Evolutionary conservation across 2,888 invertebrate species (phyloP).

Genomic region (Cylindroiulus punctatus): DNA sequence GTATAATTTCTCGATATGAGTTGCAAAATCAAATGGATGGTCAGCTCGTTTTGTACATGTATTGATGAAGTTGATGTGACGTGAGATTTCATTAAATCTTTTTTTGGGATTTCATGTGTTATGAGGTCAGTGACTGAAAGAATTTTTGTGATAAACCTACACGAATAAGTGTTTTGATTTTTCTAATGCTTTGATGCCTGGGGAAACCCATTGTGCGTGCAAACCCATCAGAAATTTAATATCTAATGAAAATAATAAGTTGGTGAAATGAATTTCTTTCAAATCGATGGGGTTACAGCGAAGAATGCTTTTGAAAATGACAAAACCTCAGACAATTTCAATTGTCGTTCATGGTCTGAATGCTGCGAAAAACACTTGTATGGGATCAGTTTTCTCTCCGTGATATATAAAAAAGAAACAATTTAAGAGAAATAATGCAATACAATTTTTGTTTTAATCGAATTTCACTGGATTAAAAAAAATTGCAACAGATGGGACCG

Average conservation of each 20-base stretch:
- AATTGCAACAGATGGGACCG: background rate
- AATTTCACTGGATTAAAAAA: background rate
- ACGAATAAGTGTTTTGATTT: background rate
- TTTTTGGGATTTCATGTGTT: background rate
- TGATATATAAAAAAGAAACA: background rate
- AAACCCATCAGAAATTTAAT: constrained; percentile 1
- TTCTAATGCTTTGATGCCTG: background rate
- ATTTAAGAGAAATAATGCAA: background rate
- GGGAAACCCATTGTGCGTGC: background rate
- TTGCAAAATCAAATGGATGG: too few species aligned
- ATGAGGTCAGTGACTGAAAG: background rate
- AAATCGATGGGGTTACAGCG: background rate
- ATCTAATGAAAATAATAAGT: constrained; percentile 4
- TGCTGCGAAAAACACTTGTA: background rate
- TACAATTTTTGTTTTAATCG: constrained; percentile 6
- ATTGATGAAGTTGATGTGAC: background rate
- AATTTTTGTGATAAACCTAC: background rate
- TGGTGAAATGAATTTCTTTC: background rate
- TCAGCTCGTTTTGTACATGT: too few species aligned
- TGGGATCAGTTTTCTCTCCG: background rate
- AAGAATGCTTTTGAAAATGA: background rate
- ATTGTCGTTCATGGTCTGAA: constrained; percentile 5
- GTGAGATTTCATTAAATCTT: background rate
- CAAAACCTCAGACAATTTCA: background rate
- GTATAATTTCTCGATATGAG: too few species aligned